Conservation (phyloP, 2,888 invertebrate genomes). For the Diplolepis rosae region DNA sequence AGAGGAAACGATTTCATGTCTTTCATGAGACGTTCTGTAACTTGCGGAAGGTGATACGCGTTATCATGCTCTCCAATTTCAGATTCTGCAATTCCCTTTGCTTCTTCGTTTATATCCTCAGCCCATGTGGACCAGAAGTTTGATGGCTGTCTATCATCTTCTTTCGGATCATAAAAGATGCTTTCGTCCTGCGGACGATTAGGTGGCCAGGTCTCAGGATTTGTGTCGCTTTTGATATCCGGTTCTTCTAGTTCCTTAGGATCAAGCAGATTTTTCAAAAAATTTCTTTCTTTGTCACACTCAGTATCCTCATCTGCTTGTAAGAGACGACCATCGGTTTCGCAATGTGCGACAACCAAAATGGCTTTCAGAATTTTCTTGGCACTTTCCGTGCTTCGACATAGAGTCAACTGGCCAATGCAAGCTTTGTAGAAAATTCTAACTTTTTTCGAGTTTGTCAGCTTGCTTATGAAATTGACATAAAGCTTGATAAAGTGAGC, state of each 20-base stretch:
- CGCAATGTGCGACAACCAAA: slow-evolving; percentile 16
- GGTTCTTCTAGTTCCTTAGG: background rate
- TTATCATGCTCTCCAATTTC: slow-evolving; percentile 9
- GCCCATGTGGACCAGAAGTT: background rate
- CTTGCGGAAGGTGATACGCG: background rate
- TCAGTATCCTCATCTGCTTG: background rate
- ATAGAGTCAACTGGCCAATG: slow-evolving; percentile 9
- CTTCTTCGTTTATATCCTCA: background rate
- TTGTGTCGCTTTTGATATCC: background rate
- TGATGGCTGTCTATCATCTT: background rate
- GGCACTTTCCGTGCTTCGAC: background rate
- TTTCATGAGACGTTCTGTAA: background rate
- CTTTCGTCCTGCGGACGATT: background rate
- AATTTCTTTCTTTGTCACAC: background rate
- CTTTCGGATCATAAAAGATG: background rate
- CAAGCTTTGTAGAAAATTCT: slow-evolving; percentile 2
- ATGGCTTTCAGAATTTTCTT: background rate
- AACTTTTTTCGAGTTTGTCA: background rate
- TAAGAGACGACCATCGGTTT: slow-evolving; percentile 14
- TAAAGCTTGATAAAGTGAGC: slow-evolving; percentile 40
- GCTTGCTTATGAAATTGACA: slow-evolving; percentile 25
- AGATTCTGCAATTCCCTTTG: background rate
- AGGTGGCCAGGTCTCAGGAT: background rate
- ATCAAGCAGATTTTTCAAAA: background rate
- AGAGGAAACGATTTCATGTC: slow-evolving; percentile 1